Conservation (phyloP, 2,888 invertebrate species). For the Ennomos erosarius region DNA sequence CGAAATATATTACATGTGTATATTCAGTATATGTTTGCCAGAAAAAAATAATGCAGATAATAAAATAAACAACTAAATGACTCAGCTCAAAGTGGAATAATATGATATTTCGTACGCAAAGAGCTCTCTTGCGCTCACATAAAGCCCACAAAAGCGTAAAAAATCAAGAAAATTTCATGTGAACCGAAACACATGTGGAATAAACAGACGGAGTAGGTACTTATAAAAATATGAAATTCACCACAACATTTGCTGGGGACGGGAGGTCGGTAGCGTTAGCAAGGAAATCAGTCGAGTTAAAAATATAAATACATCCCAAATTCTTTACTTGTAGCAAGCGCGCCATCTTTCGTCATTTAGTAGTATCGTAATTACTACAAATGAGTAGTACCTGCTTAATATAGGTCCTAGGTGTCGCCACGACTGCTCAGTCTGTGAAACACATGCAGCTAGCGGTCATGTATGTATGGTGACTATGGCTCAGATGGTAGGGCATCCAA, state of each 20-base stretch:
- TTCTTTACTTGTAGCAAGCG: too few relatives aligned
- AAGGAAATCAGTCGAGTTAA: conserved; percentile 40
- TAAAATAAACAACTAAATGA: conserved; percentile 66
- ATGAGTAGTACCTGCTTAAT: too few relatives aligned
- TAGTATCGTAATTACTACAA: too few relatives aligned
- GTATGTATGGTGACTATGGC: too few relatives aligned
- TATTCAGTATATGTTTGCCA: neutral
- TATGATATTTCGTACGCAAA: conserved; percentile 76
- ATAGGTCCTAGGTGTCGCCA: too few relatives aligned
- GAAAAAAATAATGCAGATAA: conserved; percentile 35
- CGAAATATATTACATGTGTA: neutral
- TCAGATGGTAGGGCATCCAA: too few relatives aligned
- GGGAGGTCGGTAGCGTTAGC: conserved; percentile 61
- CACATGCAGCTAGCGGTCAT: too few relatives aligned
- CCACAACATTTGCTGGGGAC: conserved; percentile 84
- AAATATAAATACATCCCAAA: neutral
- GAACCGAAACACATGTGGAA: conserved; percentile 84
- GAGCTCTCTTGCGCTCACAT: conserved; percentile 73
- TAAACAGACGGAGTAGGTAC: conserved; percentile 84
- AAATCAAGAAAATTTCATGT: conserved; percentile 83
- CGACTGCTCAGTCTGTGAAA: too few relatives aligned
- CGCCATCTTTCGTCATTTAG: too few relatives aligned
- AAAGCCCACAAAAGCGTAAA: conserved; percentile 84
- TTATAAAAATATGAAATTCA: conserved; percentile 86
- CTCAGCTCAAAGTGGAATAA: conserved; percentile 69